Evolutionary conservation across 1,140 invertebrate genomes (phyloP), one percentile per base, ranked within the genome.

Genomic region (Scylla paramamosain): DNA sequence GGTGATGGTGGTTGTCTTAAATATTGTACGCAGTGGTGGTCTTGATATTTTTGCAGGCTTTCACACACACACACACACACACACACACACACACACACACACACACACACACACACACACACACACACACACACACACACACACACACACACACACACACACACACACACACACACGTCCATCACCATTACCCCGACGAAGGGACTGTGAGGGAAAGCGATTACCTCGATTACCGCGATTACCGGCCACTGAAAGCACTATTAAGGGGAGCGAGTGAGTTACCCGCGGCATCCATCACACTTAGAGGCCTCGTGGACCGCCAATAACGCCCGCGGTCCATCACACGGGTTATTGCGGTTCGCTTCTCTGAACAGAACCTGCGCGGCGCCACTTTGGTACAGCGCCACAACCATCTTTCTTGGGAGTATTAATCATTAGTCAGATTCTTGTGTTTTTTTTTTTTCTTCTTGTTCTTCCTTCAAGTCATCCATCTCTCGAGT

Each of bases 61-160:
- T 6, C 52, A 59, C 52, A 59, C 52, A 59, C 52, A 59, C 52
- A 59, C 52, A 59, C 52, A 59, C 52, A 59, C 52, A 59, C 52
- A 59, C 52, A 77, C 67, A 77, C 67, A 77, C 67, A 77, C 67
- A 77, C 67, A 77, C 67, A 25, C 52, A 59, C 52, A 77, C 67
- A 77, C 67, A 77, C 67, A 59, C 52, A 59, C 52, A 59, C 52
- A 59, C 67, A 25, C 67, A 77, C 67, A 77, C 67, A 25, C 67
- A 77, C 67, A 77, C 67, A 25, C 67, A 77, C 67, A 77, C 67
- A 59, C 52, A 59, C 52, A 59, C 46, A 48, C 46, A 67, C 59
- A 67, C 59, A 67, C 59, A 67, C 8, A 77, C 67, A n/a, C 8
- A 77, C 67, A 77, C 67, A 77, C 67, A n/a, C 67, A 77, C 67